Evolutionary conservation across 1,140 invertebrate species (phyloP), one percentile per base, ranked within the genome.

Genomic region (Drosophila nannoptera): DNA sequence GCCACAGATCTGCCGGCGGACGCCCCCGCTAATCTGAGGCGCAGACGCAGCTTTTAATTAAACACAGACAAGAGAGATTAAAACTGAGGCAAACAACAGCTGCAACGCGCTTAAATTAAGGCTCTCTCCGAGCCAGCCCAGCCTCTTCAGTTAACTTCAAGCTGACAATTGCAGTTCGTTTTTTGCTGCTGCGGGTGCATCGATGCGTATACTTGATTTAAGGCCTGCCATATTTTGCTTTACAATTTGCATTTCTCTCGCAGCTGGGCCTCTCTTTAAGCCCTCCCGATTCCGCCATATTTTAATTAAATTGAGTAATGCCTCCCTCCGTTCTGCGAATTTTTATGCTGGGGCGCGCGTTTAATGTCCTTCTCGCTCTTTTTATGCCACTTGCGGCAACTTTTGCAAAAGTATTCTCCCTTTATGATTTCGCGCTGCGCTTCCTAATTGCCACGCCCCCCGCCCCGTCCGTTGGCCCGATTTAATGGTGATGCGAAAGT

Each of bases 401-500:
- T 66, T 74, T 75, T 73, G 56, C n/a, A 64, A 66, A 76, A 77
- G 67, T 63, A 66, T 86, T 81, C 71, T 71, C 58, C 31, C 69
- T 77, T 73, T 84, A 73, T 49, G 75, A 78, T 67, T 73, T 43
- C 49, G 55, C 48, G 63, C 54, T 67, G 33, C 12, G 22, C 6
- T 43, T 50, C 62, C 72, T 84, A 84, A 83, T 83, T 84, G 59
- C 67, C 46, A 22, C 22, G 22, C 48, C 46, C 42, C 62, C 55
- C 5, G 45, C 42, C 62, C 55, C 5, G 45, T 42, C 29, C 46
- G 9, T 43, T 63, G 48, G 22, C 40, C 36, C 43, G 33, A 61
- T 73, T 78, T 84, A 66, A 77, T 74, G 77, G 38, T 80, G 54
- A 84, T 77, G 75, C 31, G 60, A 74, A 83, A 86, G 73, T 69